Base-by-base conservation (phyloP, 2,888 invertebrate genomes). In the Philaethria dido region DNA sequence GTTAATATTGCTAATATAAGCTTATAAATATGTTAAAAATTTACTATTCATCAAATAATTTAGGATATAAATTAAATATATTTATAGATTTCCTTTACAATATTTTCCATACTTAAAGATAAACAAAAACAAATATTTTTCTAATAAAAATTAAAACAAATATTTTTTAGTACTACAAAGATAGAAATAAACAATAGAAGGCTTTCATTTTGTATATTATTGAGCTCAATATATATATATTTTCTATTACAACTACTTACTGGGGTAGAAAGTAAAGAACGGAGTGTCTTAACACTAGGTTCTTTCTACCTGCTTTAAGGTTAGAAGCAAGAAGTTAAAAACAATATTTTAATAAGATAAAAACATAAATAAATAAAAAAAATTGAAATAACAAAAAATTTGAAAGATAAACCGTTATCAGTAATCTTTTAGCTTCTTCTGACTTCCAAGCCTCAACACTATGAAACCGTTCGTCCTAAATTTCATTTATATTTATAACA, bases 321-420 rank as follows among this genome's bases (percentile, higher is more conserved):
- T n/a, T n/a, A n/a, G n/a, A n/a, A n/a, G n/a, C n/a, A n/a, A n/a
- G n/a, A n/a, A n/a, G n/a, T n/a, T n/a, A n/a, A n/a, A n/a, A n/a
- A 11, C 18, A 20, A 22, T 22, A 45, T 18, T 18, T 45, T 18
- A 18, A 54, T 33, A 18, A 36, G 18, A 48, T 22, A 14, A 48
- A 48, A 48, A 22, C 4, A 14, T 22, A 14, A 14, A 48, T 25
- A 22, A 50, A 9, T 29, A 25, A n/a, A 22, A 22, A 11, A 22
- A 57, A 39, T n/a, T 8, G n/a, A n/a, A n/a, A 9, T 8, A 29
- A 59, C 11, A 64, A 33, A 13, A 33, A 13, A 42, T 13, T 25
- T 48, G 2, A 39, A 61, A 14, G 20, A 66, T 66, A 66, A 66
- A 66, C 47, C 61, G 66, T 66, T 54, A 66, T 61, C 25, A 66